A percentile compares a stretch with the other conserved stretches of the same genome.
phyloP scores from a whole-genome alignment of 2,113 vertebrate species.

The Montifringilla adamsi region DNA sequence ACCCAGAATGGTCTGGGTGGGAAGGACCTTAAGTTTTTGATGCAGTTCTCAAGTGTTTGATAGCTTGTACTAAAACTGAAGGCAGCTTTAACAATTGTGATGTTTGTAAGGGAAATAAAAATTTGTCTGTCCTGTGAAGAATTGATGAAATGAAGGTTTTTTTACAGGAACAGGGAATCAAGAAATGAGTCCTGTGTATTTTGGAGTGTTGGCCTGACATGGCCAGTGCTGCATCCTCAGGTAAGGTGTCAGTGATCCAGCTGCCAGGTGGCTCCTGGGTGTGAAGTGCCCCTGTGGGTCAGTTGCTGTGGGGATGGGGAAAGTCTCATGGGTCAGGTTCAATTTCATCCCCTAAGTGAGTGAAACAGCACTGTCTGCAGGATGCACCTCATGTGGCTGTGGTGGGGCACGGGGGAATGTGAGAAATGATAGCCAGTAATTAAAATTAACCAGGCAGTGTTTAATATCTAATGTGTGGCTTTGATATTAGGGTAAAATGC shows the following conservation, averaged over 20 bases:
- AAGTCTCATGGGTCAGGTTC: not conserved
- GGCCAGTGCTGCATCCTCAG: not conserved
- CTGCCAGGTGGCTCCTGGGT: not conserved
- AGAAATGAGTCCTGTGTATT: not conserved
- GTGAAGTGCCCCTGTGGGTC: not conserved
- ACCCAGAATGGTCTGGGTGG: not conserved
- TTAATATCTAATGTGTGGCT: not conserved
- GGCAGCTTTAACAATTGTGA: not conserved
- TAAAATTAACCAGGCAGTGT: not conserved
- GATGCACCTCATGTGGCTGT: not conserved
- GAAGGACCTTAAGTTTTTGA: not conserved
- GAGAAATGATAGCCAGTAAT: not conserved
- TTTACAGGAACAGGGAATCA: not conserved
- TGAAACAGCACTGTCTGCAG: not conserved
- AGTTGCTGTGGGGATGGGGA: not conserved
- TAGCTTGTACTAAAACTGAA: not conserved
- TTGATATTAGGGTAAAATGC: not conserved
- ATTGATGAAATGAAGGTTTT: not conserved
- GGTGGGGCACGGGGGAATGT: not conserved
- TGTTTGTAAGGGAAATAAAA: not conserved
- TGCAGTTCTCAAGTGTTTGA: not conserved
- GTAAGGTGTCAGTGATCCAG: not conserved
- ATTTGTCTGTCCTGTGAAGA: not conserved
- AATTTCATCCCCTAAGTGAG: not conserved
- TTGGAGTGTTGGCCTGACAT: not conserved